These are phyloP conservation scores for Linnaemya vulpina DNA, from an alignment of 2,888 invertebrate species.

Conservation along the genomic window DNA sequence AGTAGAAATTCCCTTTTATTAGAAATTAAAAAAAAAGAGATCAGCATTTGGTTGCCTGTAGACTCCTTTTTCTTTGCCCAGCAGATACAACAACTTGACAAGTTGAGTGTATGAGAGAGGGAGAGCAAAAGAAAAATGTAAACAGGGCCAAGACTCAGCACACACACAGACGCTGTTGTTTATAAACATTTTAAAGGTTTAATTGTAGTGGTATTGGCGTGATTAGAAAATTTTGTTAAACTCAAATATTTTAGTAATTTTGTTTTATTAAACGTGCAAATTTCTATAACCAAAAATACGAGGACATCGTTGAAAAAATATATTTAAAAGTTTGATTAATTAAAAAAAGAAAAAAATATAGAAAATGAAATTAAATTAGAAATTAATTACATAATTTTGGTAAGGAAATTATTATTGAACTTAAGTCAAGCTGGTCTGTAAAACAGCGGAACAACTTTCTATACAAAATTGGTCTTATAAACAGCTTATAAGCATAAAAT, in stretches of 20 bases:
- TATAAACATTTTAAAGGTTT: background rate
- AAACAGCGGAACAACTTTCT: too few relatives aligned
- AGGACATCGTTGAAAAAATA: background rate
- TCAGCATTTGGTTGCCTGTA: background rate
- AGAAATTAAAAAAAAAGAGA: background rate
- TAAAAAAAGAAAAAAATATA: too few relatives aligned
- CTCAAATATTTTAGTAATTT: background rate
- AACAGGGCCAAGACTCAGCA: background rate
- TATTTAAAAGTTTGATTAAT: background rate
- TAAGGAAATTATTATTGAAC: too few relatives aligned
- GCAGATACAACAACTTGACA: background rate
- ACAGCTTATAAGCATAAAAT: too few relatives aligned
- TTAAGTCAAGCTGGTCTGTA: too few relatives aligned
- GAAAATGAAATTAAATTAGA: too few relatives aligned
- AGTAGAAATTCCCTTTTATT: constrained; percentile 22
- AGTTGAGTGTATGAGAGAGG: background rate
- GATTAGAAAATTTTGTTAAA: background rate
- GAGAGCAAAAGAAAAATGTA: background rate
- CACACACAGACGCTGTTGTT: background rate
- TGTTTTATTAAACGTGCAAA: background rate
- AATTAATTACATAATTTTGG: too few relatives aligned
- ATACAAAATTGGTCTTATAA: too few relatives aligned
- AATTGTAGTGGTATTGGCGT: constrained; percentile 10
- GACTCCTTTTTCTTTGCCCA: background rate
- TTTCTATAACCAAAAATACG: background rate